phyloP scores from a whole-genome alignment of 2,113 vertebrate species.

The Oncorhynchus kisutch region DNA sequence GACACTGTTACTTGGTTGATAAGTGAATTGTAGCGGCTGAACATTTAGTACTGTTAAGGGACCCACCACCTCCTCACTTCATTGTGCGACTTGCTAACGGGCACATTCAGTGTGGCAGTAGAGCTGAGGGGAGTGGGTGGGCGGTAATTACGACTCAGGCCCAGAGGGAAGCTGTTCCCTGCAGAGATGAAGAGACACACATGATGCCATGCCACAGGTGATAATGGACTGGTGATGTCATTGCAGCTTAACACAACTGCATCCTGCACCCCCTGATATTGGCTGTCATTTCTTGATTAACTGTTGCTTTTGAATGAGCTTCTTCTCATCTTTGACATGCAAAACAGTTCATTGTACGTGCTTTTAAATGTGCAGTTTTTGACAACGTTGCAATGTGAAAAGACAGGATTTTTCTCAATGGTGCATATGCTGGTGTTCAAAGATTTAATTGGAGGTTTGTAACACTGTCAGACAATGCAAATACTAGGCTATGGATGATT shows the following conservation, averaged over 20 bases:
- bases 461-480: neutral
- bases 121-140: conserved; percentile 32
- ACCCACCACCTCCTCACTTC: neutral
- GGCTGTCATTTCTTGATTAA: neutral
- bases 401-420: neutral
- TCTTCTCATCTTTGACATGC: conserved; percentile 1
- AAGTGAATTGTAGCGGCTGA: conserved; percentile 23
- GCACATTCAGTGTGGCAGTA: conserved; percentile 8
- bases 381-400: neutral
- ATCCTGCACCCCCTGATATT: neutral
- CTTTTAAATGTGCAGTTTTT: neutral
- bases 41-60: conserved; percentile 16
- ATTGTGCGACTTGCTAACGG: conserved; percentile 18
- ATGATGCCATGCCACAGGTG: conserved; percentile 29
- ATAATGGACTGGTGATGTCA: conserved; percentile 62
- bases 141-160: conserved; percentile 57
- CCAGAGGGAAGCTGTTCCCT: conserved; percentile 51
- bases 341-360: conserved; percentile 25
- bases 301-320: neutral
- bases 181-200: conserved; percentile 44
- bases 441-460: neutral
- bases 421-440: neutral
- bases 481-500: neutral
- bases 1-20: neutral
- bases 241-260: conserved; percentile 17